phyloP scores from a whole-genome alignment of 1,140 invertebrate genomes.

The Heliconius hermathena region DNA sequence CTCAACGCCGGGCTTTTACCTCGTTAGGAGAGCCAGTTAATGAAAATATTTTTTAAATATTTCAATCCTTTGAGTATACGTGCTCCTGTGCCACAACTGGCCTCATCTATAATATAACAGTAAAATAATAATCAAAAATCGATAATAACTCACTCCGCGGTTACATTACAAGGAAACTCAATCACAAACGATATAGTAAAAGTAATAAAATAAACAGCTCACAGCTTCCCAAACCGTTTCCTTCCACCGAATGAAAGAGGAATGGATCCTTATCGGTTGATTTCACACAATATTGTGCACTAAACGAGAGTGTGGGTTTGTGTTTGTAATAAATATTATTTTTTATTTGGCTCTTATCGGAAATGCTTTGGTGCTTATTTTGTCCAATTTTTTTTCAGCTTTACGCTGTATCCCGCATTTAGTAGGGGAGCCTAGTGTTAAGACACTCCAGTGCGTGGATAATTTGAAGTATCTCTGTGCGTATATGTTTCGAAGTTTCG shows the following conservation, averaged over 20 bases:
- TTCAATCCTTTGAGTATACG: no score
- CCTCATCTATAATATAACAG: background rate
- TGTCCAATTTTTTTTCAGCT: no score
- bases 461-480: no score
- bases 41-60: no score
- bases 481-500: no score
- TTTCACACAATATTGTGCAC: background rate
- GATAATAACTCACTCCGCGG: background rate
- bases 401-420: no score
- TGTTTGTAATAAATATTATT: background rate
- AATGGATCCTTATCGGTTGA: background rate
- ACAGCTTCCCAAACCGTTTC: background rate
- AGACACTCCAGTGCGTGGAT: no score
- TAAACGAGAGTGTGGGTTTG: background rate
- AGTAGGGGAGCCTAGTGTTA: no score
- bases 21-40: no score
- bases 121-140: background rate
- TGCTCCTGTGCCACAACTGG: no score
- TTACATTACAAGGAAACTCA: background rate
- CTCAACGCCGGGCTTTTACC: no score
- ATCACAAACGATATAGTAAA: background rate
- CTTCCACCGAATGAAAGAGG: background rate
- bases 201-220: constrained; percentile 17
- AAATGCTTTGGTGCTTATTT: background rate
- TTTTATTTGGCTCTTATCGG: background rate